A percentile compares a stretch with the other conserved stretches of the same genome.
Evolutionary conservation across 2,113 vertebrate species (phyloP).

Genomic region (Microtus montanus): DNA sequence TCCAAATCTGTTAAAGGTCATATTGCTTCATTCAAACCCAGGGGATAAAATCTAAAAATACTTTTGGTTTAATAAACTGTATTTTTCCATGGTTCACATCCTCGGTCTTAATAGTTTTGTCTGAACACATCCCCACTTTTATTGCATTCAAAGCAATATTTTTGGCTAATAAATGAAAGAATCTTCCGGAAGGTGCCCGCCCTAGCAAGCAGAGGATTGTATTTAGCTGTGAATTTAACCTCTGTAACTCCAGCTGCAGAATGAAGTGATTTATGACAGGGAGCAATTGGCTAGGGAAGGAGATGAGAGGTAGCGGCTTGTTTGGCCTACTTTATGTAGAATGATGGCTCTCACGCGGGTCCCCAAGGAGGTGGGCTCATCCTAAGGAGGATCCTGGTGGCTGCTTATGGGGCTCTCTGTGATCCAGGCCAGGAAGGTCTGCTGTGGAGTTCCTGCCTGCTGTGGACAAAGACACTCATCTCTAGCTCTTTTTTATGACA

Average conservation of each 20-base stretch:
- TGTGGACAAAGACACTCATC: background rate
- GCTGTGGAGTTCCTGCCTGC: background rate
- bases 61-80: background rate
- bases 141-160: slow-evolving; percentile 56
- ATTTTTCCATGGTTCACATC: background rate
- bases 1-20: background rate
- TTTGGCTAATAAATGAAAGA: slow-evolving; percentile 70
- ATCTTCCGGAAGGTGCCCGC: slow-evolving; percentile 48
- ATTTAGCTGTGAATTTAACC: slow-evolving; percentile 57
- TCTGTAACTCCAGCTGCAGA: slow-evolving; percentile 52
- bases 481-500: background rate
- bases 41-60: background rate
- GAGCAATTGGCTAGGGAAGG: slow-evolving; percentile 41
- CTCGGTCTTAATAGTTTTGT: slow-evolving; percentile 27
- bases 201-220: slow-evolving; percentile 42
- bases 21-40: background rate
- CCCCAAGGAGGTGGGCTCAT: background rate
- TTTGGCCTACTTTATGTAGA: slow-evolving; percentile 40
- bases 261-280: slow-evolving; percentile 63
- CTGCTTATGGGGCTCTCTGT: background rate
- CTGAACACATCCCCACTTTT: slow-evolving; percentile 40
- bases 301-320: slow-evolving; percentile 48
- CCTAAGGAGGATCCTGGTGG: background rate
- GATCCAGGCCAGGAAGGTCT: background rate
- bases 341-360: background rate